Percentiles rank a stretch among this genome's conserved stretches.
phyloP scores from a whole-genome alignment of 2,888 invertebrate species.

The Eupithecia abbreviata region DNA sequence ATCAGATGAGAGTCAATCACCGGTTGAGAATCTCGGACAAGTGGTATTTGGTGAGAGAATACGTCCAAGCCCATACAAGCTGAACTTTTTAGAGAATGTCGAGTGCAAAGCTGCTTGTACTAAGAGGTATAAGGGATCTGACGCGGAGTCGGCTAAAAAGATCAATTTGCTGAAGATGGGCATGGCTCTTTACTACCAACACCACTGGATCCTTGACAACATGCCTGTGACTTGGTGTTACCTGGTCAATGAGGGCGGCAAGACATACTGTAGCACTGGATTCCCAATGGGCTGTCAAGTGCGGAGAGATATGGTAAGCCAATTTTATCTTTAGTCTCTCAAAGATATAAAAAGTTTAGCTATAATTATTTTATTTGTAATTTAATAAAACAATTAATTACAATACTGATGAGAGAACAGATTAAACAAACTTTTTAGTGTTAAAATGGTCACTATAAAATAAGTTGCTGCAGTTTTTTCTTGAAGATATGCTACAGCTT shows the following conservation, averaged over 20 bases:
- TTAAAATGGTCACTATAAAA: background rate
- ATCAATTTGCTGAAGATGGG: conserved; percentile 94
- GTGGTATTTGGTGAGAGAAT: conserved; percentile 99
- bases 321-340: background rate
- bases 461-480: background rate
- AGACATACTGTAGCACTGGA: conserved; percentile 95
- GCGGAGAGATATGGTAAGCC: conserved; percentile 80
- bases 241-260: conserved; percentile 86
- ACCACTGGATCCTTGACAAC: conserved; percentile 99
- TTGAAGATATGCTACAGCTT: background rate
- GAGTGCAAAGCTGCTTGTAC: conserved; percentile 85
- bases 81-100: conserved; percentile 90
- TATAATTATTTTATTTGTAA: background rate
- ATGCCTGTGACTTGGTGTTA: conserved; percentile 99
- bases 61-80: conserved; percentile 95
- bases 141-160: conserved; percentile 86
- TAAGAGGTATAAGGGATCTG: conserved; percentile 88
- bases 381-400: background rate
- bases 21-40: conserved; percentile 98
- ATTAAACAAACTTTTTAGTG: background rate
- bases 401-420: background rate
- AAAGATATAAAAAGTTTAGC: background rate
- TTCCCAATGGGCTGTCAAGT: conserved; percentile 99
- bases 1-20: conserved; percentile 90
- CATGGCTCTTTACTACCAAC: conserved; percentile 97